A percentile compares a stretch with the other conserved stretches of the same genome.
phyloP scores from a whole-genome alignment of 2,113 vertebrate genomes.

The Paralichthys olivaceus region DNA sequence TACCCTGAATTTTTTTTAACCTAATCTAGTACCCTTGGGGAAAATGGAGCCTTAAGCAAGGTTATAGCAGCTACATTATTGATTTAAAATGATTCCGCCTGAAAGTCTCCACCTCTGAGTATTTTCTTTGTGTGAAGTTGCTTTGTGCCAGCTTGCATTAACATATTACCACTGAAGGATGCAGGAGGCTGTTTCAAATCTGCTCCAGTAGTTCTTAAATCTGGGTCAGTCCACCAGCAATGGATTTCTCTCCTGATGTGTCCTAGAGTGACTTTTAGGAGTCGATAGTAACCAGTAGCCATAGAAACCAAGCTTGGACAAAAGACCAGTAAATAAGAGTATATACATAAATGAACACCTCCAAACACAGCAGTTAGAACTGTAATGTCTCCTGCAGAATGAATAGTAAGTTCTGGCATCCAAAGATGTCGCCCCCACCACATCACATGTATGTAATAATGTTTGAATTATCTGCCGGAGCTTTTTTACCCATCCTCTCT shows the following conservation, averaged over 20 bases:
- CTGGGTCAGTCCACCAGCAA: slow-evolving; percentile 3
- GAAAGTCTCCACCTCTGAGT: slow-evolving; percentile 7
- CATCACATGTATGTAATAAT: slow-evolving; percentile 8
- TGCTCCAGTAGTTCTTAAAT: slow-evolving; percentile 6
- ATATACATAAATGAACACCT: slow-evolving; percentile 11
- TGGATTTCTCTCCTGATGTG: slow-evolving; percentile 19
- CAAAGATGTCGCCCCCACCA: slow-evolving; percentile 23
- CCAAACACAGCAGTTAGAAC: slow-evolving; percentile 21
- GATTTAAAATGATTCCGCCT: slow-evolving; percentile 15
- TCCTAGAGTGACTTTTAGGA: slow-evolving; percentile 14
- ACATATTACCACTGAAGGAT: slow-evolving; percentile 26
- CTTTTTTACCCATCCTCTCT: slow-evolving; percentile 43
- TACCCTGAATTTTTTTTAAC: slow-evolving; percentile 42
- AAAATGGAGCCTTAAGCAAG: slow-evolving; percentile 39
- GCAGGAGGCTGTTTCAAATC: slow-evolving; percentile 19
- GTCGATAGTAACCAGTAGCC: slow-evolving; percentile 16
- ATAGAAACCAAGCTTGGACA: slow-evolving; percentile 32
- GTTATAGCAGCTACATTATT: slow-evolving; percentile 29
- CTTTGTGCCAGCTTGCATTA: slow-evolving; percentile 23
- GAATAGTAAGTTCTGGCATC: slow-evolving; percentile 44
- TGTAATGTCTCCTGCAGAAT: slow-evolving; percentile 32
- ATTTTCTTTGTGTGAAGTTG: slow-evolving; percentile 15
- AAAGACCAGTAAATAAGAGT: slow-evolving; percentile 11
- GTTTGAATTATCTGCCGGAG: neutral
- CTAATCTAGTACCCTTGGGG: slow-evolving; percentile 40